A percentile compares a stretch with the other conserved stretches of the same genome.
These are phyloP conservation scores for Drosophila suzukii DNA, from an alignment of 1,140 invertebrate genomes.

Conservation along the genomic window DNA sequence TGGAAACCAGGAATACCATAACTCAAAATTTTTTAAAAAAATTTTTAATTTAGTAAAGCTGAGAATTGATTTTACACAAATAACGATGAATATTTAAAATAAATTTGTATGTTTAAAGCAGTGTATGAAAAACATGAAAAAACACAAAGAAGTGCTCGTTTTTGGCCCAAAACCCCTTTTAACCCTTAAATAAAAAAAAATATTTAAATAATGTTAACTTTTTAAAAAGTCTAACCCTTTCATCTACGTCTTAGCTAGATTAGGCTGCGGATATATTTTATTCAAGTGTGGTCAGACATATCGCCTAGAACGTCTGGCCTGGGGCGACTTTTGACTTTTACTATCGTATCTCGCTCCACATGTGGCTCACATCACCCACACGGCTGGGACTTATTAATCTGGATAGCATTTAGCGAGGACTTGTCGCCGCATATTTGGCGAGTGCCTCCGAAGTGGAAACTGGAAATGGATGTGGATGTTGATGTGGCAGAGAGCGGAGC, in stretches of 20 bases:
- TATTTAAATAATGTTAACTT: no score
- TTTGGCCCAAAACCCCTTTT: no score
- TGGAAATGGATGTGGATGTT: slow-evolving; percentile 1
- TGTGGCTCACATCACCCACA: slow-evolving; percentile 47
- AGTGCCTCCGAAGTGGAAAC: slow-evolving; percentile 48
- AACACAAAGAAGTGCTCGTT: no score
- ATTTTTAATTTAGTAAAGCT: no score
- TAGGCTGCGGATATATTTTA: not conserved
- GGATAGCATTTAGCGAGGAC: slow-evolving; percentile 71
- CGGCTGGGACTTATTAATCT: slow-evolving; percentile 67
- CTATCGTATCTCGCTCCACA: slow-evolving; percentile 51
- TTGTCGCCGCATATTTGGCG: slow-evolving; percentile 67
- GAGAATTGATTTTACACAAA: no score
- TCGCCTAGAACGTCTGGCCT: slow-evolving; percentile 35
- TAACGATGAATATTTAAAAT: no score
- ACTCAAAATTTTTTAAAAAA: no score
- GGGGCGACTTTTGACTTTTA: slow-evolving; percentile 73
- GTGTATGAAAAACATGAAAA: no score
- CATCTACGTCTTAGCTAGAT: not conserved
- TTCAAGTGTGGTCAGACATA: not conserved
- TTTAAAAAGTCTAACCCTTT: no score
- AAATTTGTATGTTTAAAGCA: no score
- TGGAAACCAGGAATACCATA: no score
- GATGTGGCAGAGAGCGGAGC: slow-evolving; percentile 6
- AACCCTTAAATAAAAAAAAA: no score